Base-by-base conservation (phyloP, 2,888 invertebrate genomes). In the Dynastes maya region DNA sequence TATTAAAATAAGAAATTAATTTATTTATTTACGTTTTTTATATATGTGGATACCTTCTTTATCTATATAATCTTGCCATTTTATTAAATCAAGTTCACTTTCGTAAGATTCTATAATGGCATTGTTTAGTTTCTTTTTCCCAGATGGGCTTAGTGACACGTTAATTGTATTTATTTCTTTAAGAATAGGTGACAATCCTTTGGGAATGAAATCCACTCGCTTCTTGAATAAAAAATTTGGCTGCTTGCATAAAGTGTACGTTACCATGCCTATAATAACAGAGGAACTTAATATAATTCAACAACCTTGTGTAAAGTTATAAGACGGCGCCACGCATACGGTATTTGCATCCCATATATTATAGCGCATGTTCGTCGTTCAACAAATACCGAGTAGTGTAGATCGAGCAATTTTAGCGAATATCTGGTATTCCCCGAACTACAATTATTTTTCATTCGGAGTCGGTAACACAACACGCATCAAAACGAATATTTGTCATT, bases 161-260 rank as follows among this genome's bases (percentile, higher is more conserved):
- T 86, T 83, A 8, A 87, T 79, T 71, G 82, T 65, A 67, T 85
- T 83, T n/a, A 78, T 81, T 80, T 89, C 89, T 82, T 88, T 85
- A 70, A 91, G 88, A 80, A 92, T 90, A 64, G 90, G 92, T 8
- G 92, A 92, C 88, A 92, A 88, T 13, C 92, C 92, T 90, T 92
- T 92, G 0, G 92, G 92, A 49, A 92, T 81, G 86, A 91, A 91
- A 40, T 88, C 86, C n/a, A 86, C 86, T 83, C 92, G 88, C 82
- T 87, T 87, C 71, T 85, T 88, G 11, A 92, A 84, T 80, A 86
- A 83, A 89, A 91, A 85, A 75, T 85, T 84, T 0, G 79, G 77
- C 51, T 83, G 80, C 11, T 81, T 78, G 40, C 16, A 1, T 13
- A 16, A n/a, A 4, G n/a, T n/a, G 55, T 81, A 80, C 37, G 85